Conservation (phyloP, 2,888 invertebrate species). For the Drosophila lutescens region DNA sequence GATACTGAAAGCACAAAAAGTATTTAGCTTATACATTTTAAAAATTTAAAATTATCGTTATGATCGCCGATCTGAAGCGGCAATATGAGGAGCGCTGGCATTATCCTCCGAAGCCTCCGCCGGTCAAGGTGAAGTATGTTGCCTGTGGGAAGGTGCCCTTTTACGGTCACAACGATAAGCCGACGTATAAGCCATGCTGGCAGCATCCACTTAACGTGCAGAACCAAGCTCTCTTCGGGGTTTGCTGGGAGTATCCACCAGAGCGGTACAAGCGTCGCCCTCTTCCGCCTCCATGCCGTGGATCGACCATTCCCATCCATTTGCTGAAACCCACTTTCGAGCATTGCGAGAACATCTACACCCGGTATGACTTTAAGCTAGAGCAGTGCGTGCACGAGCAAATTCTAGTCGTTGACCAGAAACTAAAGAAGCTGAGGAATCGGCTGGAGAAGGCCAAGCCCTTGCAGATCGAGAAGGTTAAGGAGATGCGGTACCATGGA, state of each 20-base stretch:
- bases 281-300: conserved; percentile 61
- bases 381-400: conserved; percentile 72
- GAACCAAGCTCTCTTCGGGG: conserved; percentile 38
- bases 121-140: conserved; percentile 29
- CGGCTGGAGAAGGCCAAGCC: conserved; percentile 41
- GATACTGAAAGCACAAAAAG: conserved; percentile 72
- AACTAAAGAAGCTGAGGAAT: conserved; percentile 36
- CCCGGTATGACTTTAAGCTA: conserved; percentile 64
- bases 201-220: conserved; percentile 32
- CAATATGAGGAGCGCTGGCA: conserved; percentile 48
- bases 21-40: not conserved
- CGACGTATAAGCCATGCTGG: conserved; percentile 54
- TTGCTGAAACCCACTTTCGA: conserved; percentile 53
- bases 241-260: conserved; percentile 72
- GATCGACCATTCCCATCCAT: conserved; percentile 42
- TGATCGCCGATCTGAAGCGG: conserved; percentile 47
- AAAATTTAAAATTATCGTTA: conserved; percentile 18
- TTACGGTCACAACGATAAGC: conserved; percentile 17
- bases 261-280: conserved; percentile 59
- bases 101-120: conserved; percentile 53
- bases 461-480: conserved; percentile 42
- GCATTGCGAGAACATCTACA: conserved; percentile 63
- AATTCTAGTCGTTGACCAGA: conserved; percentile 60
- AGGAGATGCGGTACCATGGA: conserved; percentile 61
- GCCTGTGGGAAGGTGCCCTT: conserved; percentile 40